These are phyloP conservation scores for Drosophila albomicans DNA, from an alignment of 1,140 invertebrate species.

Conservation along the genomic window DNA sequence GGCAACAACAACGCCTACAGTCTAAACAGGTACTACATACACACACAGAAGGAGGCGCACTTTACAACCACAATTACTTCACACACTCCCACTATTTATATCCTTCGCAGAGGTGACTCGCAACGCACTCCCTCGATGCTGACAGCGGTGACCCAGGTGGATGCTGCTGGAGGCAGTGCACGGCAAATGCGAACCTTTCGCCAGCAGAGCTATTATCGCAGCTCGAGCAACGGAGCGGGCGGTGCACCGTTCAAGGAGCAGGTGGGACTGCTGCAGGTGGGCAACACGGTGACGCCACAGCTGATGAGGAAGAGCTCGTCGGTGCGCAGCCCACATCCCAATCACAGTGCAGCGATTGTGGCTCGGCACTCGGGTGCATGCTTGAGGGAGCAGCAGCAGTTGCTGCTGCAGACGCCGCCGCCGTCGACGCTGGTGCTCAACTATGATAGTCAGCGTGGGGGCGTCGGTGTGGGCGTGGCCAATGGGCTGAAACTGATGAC, in stretches of 20 bases:
- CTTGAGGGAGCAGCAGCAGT: constrained; percentile 54
- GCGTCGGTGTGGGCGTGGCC: constrained; percentile 64
- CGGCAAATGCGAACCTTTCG: constrained; percentile 75
- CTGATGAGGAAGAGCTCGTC: constrained; percentile 68
- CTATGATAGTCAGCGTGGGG: constrained; percentile 67
- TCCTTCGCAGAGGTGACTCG: constrained; percentile 70
- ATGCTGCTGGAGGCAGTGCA: constrained; percentile 62
- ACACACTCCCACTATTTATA: neutral
- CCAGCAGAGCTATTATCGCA: constrained; percentile 81
- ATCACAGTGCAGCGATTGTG: constrained; percentile 42
- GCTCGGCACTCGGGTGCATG: constrained; percentile 52
- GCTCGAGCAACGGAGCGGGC: constrained; percentile 58
- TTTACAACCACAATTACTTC: no score
- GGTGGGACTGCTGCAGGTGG: constrained; percentile 67
- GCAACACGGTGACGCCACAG: constrained; percentile 56
- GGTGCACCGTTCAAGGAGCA: constrained; percentile 67
- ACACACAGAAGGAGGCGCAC: no score
- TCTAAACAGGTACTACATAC: constrained; percentile 66
- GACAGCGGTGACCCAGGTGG: constrained; percentile 81
- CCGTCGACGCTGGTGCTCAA: constrained; percentile 65
- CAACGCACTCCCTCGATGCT: constrained; percentile 81
- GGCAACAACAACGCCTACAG: constrained; percentile 80
- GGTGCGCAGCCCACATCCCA: constrained; percentile 63
- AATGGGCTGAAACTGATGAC: constrained; percentile 48
- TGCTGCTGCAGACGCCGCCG: constrained; percentile 53